phyloP scores from a whole-genome alignment of 30 jellyfish, hydroid and myxozoan genomes.

The Calvadosia cruxmelitensis region DNA sequence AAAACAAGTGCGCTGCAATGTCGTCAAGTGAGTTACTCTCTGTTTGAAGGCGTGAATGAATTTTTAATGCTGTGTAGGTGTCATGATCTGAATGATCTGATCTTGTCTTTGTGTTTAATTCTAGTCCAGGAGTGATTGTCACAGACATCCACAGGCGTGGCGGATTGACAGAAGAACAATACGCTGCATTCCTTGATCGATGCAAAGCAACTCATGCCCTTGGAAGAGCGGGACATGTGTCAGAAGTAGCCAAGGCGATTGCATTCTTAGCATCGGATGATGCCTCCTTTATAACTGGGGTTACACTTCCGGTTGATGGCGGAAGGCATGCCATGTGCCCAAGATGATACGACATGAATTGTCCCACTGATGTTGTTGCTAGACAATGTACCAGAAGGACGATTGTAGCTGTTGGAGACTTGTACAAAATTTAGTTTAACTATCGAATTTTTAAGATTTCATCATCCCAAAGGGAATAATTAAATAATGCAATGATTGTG shows the following conservation, averaged over 20 bases:
- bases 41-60: too few species aligned
- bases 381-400: too few species aligned
- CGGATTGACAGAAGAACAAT: background rate
- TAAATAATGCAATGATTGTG: too few species aligned
- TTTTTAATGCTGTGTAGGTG: too few species aligned
- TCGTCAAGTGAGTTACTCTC: slow-evolving; percentile 31
- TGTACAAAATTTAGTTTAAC: too few species aligned
- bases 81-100: too few species aligned
- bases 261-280: slow-evolving; percentile 91
- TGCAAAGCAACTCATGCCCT: slow-evolving; percentile 81
- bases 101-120: too few species aligned
- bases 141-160: background rate
- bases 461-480: too few species aligned
- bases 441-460: too few species aligned
- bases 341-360: slow-evolving; percentile 23
- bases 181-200: slow-evolving; percentile 30
- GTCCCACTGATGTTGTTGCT: too few species aligned
- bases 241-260: slow-evolving; percentile 74
- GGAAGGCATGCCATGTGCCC: slow-evolving; percentile 99
- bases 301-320: slow-evolving; percentile 83
- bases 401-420: too few species aligned
- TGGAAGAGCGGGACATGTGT: slow-evolving; percentile 75
- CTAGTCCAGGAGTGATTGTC: background rate
- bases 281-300: slow-evolving; percentile 87
- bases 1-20: slow-evolving; percentile 76